Percentiles rank a stretch among this genome's conserved stretches.
phyloP scores from a whole-genome alignment of 2,888 invertebrate genomes.

The Epistrophella euchroma region DNA sequence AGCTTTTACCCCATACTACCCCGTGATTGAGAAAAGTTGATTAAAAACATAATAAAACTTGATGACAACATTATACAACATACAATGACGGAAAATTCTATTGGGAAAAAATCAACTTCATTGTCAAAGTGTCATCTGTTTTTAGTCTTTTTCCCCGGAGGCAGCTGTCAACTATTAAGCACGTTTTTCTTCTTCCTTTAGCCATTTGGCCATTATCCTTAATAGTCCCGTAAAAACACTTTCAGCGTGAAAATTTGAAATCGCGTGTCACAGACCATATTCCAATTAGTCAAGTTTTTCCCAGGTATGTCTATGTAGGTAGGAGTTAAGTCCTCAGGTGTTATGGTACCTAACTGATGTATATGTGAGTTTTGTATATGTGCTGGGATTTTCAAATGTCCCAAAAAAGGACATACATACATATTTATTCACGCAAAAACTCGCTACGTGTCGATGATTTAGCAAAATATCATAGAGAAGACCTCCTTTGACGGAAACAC shows the following conservation, averaged over 20 bases:
- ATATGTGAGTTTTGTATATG: conserved; percentile 27
- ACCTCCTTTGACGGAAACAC: conserved; percentile 53
- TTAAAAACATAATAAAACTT: neutral
- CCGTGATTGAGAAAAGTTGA: neutral
- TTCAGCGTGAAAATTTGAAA: conserved; percentile 69
- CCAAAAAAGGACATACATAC: conserved; percentile 25
- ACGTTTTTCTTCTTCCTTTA: conserved; percentile 48
- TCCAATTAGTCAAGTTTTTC: conserved; percentile 73
- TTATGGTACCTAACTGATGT: neutral
- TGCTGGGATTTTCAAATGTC: conserved; percentile 13
- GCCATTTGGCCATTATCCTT: conserved; percentile 40
- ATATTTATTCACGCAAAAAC: conserved; percentile 35
- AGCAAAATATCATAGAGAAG: conserved; percentile 60
- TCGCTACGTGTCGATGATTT: conserved; percentile 72
- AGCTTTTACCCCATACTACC: neutral
- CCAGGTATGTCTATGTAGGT: conserved; percentile 17
- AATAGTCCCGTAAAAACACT: conserved; percentile 63
- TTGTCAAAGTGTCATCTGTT: conserved; percentile 65
- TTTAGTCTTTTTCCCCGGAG: conserved; percentile 53
- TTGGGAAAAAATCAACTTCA: conserved; percentile 38
- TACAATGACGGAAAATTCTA: conserved; percentile 13
- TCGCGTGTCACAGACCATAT: conserved; percentile 72
- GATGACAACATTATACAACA: conserved; percentile 2
- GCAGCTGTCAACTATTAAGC: conserved; percentile 68
- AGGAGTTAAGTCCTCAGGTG: conserved; percentile 40